Evolutionary conservation across 1,140 invertebrate genomes (phyloP).

Genomic region (Aphaenogaster rudis): DNA sequence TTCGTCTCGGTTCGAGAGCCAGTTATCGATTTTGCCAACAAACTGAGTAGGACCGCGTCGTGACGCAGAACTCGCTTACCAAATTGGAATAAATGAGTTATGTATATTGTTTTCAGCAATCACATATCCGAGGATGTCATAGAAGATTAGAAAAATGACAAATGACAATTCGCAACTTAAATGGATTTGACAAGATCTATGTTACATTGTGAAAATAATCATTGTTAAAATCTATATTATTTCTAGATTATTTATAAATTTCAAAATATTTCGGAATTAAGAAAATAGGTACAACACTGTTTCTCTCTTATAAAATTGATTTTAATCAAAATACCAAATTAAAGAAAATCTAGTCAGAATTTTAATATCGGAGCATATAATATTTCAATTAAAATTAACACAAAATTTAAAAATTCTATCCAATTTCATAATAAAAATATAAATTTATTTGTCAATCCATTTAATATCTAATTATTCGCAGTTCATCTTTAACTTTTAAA

Average conservation of each 20-base stretch:
- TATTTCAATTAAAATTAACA: conserved; percentile 17
- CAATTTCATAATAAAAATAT: not conserved
- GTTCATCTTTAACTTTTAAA: not conserved
- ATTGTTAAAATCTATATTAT: not conserved
- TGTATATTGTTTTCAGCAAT: conserved; percentile 6
- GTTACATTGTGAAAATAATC: not conserved
- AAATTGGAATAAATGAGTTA: conserved; percentile 44
- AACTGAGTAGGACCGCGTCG: conserved; percentile 26
- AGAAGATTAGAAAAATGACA: not conserved
- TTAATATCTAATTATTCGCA: not conserved
- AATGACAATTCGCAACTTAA: not conserved
- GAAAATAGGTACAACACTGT: not conserved
- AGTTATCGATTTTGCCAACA: conserved; percentile 51
- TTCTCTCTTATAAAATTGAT: not conserved
- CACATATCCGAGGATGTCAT: not conserved
- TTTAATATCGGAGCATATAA: not conserved
- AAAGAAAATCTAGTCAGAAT: not conserved
- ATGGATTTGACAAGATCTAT: not conserved
- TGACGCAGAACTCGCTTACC: not conserved
- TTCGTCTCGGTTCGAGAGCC: conserved; percentile 24
- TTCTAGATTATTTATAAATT: not conserved
- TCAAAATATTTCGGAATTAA: not conserved
- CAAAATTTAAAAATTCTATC: not conserved
- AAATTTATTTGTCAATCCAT: not conserved
- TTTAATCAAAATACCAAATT: not conserved